Evolutionary conservation across 2,888 invertebrate species (phyloP).

Genomic region (Mycalesis mineus): DNA sequence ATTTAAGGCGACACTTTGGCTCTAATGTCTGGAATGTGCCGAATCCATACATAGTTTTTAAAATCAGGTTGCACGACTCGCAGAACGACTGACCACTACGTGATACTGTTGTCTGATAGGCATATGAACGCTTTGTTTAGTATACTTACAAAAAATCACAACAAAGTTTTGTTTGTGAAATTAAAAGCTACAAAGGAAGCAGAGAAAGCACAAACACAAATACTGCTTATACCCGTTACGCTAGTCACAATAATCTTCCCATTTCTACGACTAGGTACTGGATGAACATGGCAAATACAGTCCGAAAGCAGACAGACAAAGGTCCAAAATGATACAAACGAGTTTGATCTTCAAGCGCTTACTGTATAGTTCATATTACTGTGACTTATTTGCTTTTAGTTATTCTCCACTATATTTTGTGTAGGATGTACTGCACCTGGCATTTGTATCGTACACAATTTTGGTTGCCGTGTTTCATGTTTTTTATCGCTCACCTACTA

Average conservation of each 20-base stretch:
- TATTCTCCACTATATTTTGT: background rate
- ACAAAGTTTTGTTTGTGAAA: background rate
- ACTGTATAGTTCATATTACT: background rate
- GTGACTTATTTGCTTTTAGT: background rate
- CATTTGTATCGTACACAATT: constrained; percentile 13
- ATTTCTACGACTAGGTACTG: constrained; percentile 3
- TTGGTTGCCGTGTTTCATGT: constrained; percentile 13
- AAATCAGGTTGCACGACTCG: too few species aligned
- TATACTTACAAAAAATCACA: background rate
- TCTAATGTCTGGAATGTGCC: too few species aligned
- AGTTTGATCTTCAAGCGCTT: background rate
- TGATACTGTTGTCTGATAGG: too few species aligned
- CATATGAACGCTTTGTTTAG: too few species aligned
- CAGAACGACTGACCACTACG: too few species aligned
- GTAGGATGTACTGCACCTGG: constrained; percentile 10
- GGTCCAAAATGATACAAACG: background rate
- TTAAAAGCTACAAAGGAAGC: background rate
- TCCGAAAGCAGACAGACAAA: background rate
- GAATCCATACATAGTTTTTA: too few species aligned
- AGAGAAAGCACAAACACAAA: background rate
- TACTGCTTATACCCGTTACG: background rate
- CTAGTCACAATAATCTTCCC: constrained; percentile 8
- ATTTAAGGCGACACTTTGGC: too few species aligned
- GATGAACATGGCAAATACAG: background rate
- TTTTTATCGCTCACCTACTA: too few species aligned